Evolutionary conservation across 92 coral and sea anemone species (phyloP), one percentile per base, ranked within the genome.

Genomic region (Epizoanthus rinbou): DNA sequence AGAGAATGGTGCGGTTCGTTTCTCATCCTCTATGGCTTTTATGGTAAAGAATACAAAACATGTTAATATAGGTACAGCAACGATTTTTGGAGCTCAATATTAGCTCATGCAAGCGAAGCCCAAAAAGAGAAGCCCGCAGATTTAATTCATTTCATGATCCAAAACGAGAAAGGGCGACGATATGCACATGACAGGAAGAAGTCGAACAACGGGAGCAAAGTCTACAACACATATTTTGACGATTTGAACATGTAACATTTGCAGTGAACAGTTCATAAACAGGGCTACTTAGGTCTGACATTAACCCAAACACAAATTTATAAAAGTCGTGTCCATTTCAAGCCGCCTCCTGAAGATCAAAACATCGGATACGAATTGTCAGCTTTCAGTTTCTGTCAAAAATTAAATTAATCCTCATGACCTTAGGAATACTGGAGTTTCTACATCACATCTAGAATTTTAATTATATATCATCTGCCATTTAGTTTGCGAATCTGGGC

Each of bases 1-100:
- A 10, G 95, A 93, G 75, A 97, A 94, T 43, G 99, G 99, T 65
- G 95, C 95, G 5, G 98, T 92, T 60, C 94, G 86, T n/a, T 97
- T 95, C 85, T 97, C 99, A 16, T 97, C 99, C 33, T 85, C 92
- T 75, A 97, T 97, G 31, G 92, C 99, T 97, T 60, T 18, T 74
- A 71, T 60, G 79, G 88, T 63, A 87, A 72, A 82, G 56, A 83
- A 31, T 35, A 64, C 23, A 69, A 71, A 23, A 23, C 5, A 16
- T 62, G 58, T 72, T 28, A 88, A 85, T 63, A 52, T 45, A 85
- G 31, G 62, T 23, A 15, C 25, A 37, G 28, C 28, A 47, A 62
- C 72, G 74, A 75, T 52, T 22, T 70, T 52, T 18, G 1, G 62
- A 79, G 88, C 28, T 65, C 35, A 28, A 65, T 80, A 31, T 24